phyloP scores from a whole-genome alignment of 1,140 invertebrate genomes.

The Trichogramma pretiosum region DNA sequence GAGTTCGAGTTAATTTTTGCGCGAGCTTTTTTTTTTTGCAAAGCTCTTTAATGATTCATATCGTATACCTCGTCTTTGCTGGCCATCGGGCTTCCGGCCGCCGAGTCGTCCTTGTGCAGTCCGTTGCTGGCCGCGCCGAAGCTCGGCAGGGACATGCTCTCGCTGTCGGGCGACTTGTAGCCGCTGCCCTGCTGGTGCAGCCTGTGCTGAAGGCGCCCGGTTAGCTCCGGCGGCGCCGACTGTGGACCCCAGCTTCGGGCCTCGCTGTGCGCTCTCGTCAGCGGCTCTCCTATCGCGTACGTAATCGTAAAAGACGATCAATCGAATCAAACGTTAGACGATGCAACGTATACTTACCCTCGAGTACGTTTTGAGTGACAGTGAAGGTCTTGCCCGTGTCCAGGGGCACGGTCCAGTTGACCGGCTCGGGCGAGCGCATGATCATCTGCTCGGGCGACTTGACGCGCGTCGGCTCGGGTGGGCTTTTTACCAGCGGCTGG shows the following conservation, averaged over 20 bases:
- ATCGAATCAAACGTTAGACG: no score
- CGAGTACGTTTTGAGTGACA: slow-evolving; percentile 81
- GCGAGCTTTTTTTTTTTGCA: slow-evolving; percentile 36
- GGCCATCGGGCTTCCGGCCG: slow-evolving; percentile 33
- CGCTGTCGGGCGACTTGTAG: slow-evolving; percentile 44
- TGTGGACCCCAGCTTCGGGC: slow-evolving; percentile 59
- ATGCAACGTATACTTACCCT: no score
- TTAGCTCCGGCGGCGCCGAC: slow-evolving; percentile 54
- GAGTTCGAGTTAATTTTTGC: slow-evolving; percentile 46
- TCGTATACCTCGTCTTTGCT: slow-evolving; percentile 23
- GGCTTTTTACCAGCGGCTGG: slow-evolving; percentile 75
- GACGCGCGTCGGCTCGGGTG: slow-evolving; percentile 81
- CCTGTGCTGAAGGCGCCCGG: slow-evolving; percentile 42
- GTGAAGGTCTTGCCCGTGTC: slow-evolving; percentile 89
- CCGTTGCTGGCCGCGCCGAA: slow-evolving; percentile 42
- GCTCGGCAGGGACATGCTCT: slow-evolving; percentile 42
- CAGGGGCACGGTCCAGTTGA: slow-evolving; percentile 88
- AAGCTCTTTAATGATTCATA: no score
- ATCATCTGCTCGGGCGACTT: slow-evolving; percentile 88
- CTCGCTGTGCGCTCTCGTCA: slow-evolving; percentile 60
- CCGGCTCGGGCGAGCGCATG: slow-evolving; percentile 81
- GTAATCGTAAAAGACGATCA: no score
- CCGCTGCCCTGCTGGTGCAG: slow-evolving; percentile 41
- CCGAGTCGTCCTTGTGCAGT: slow-evolving; percentile 35
- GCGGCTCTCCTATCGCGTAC: slow-evolving; percentile 38